A percentile compares a stretch with the other conserved stretches of the same genome.
phyloP scores from a whole-genome alignment of 2,888 invertebrate genomes.

The Elysia crispata region DNA sequence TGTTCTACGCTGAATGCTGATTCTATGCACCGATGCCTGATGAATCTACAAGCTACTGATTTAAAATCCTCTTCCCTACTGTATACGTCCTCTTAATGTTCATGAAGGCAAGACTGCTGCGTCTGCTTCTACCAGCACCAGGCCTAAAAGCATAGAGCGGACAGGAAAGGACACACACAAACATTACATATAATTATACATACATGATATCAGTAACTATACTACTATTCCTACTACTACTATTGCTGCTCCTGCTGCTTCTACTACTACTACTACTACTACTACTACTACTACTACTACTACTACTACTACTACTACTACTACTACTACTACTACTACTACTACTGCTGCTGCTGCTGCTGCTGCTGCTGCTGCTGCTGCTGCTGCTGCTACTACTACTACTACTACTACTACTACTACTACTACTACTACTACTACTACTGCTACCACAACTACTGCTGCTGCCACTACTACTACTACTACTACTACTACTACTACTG shows the following conservation, averaged over 20 bases:
- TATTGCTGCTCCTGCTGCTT: slow-evolving; percentile 1
- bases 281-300: slow-evolving; percentile 24
- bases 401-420: slow-evolving; percentile 28
- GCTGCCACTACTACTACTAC: slow-evolving; percentile 21
- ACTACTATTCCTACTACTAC: background rate
- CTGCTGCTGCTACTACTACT: slow-evolving; percentile 13
- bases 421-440: slow-evolving; percentile 31
- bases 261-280: slow-evolving; percentile 19
- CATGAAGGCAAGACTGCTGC: too few species aligned
- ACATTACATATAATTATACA: too few species aligned
- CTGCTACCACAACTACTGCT: slow-evolving; percentile 26
- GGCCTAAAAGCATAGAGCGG: too few species aligned
- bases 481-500: slow-evolving; percentile 5
- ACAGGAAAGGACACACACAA: too few species aligned
- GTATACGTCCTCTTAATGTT: too few species aligned
- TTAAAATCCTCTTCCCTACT: too few species aligned
- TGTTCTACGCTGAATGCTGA: too few species aligned
- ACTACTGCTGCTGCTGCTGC: background rate
- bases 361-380: background rate
- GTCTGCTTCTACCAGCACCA: too few species aligned
- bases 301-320: slow-evolving; percentile 12
- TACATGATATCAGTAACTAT: background rate
- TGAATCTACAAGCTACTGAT: too few species aligned
- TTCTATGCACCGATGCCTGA: too few species aligned
- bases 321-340: slow-evolving; percentile 21